These are phyloP conservation scores for Batillaria attramentaria DNA, from an alignment of 1,140 invertebrate genomes.

Conservation along the genomic window DNA sequence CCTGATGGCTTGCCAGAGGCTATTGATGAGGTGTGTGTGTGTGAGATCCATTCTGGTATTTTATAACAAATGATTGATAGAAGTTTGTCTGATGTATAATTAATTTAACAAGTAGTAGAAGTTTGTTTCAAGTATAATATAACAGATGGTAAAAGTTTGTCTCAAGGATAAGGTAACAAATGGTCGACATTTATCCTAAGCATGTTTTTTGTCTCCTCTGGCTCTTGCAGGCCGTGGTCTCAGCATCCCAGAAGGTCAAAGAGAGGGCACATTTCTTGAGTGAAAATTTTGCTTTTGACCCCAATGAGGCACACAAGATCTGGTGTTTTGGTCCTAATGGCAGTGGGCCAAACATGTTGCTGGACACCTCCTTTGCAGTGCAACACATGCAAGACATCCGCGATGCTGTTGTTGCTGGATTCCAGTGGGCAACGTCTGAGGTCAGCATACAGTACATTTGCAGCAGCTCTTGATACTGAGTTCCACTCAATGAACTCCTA, in stretches of 20 bases:
- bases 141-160: too few relatives aligned
- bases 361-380: slow-evolving; percentile 98
- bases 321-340: slow-evolving; percentile 99
- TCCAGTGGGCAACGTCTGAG: slow-evolving; percentile 99
- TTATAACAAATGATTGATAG: too few relatives aligned
- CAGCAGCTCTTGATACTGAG: too few relatives aligned
- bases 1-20: slow-evolving; percentile 97
- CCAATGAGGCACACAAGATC: slow-evolving; percentile 99
- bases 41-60: too few relatives aligned
- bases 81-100: too few relatives aligned
- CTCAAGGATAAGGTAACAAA: too few relatives aligned
- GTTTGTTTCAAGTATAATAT: too few relatives aligned
- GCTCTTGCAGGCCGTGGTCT: slow-evolving; percentile 84
- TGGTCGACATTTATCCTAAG: too few relatives aligned
- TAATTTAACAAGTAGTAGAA: too few relatives aligned
- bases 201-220: background rate
- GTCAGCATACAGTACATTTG: slow-evolving; percentile 70
- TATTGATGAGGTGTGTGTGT: slow-evolving; percentile 85
- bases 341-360: slow-evolving; percentile 95
- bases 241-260: slow-evolving; percentile 96
- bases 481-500: too few relatives aligned
- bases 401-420: slow-evolving; percentile 95
- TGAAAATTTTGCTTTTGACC: slow-evolving; percentile 97
- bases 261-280: slow-evolving; percentile 90
- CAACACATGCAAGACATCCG: slow-evolving; percentile 96